Base-by-base conservation (phyloP, 1,140 invertebrate genomes). In the Dendroctonus valens region DNA sequence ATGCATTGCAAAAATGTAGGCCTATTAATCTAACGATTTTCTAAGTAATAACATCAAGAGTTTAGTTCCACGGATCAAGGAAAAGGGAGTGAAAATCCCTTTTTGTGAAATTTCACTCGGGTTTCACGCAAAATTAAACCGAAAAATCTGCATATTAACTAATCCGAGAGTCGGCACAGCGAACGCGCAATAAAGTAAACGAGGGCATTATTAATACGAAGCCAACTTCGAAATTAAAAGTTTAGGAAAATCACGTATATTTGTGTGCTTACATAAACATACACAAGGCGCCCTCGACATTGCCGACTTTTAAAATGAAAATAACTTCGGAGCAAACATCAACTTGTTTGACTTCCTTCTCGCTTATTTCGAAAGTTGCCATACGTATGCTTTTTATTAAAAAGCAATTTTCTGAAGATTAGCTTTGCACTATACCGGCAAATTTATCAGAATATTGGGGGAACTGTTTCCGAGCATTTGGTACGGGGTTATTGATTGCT, bases 171-270 rank as follows among this genome's bases (percentile, higher is more conserved):
- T 12, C 9, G 12, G 40, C 42, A 8, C 7, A 37, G 39, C 5
- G 26, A 38, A 49, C 14, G 26, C 26, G 52, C 52, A 41, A 41
- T 49, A 48, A 52, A 55, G 52, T 57, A 64, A 57, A 55, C 51
- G 52, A 40, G 48, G 46, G 44, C 49, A 63, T 54, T 53, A 63
- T 53, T 14, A 63, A 53, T 63, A 63, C 39, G n/a, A 41, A 63
- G 50, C 42, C 52, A 55, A 54, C 53, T 64, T 64, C 51, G 41
- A 64, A 64, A 64, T 64, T 64, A 64, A 64, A 64, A 64, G 62
- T 64, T 64, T 44, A 52, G 38, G 52, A 12, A 48, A 64, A 64
- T 64, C 52, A 40, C 52, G 41, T 42, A 54, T 64, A 64, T 64
- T 48, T 38, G 15, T 57, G 49, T 48, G 49, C 26, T 42, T 63